phyloP scores from a whole-genome alignment of 23 tunicate species.

The Halocynthia roretzi region DNA sequence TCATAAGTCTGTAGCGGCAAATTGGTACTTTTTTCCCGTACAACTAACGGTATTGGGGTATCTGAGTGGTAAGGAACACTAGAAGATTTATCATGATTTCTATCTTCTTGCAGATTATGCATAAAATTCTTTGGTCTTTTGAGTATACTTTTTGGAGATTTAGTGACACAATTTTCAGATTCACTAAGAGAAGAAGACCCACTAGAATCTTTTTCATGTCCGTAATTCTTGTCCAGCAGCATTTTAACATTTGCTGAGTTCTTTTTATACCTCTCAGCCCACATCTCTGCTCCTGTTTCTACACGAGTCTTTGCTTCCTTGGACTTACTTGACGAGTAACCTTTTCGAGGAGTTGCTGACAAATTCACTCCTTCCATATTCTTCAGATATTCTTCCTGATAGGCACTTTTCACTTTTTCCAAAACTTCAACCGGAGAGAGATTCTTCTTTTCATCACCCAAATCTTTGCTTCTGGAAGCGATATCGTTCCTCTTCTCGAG shows the following conservation, averaged over 20 bases:
- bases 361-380: slow-evolving; percentile 30
- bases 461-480: no score
- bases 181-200: no score
- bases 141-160: slow-evolving; percentile 1
- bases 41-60: neutral
- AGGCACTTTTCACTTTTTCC: slow-evolving; percentile 15
- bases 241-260: neutral
- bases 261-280: slow-evolving; percentile 4
- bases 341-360: neutral
- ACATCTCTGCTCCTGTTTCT: neutral
- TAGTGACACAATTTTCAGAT: neutral
- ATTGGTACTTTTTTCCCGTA: slow-evolving; percentile 1
- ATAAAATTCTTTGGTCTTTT: neutral
- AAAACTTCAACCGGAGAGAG: slow-evolving; percentile 11
- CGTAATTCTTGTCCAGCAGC: neutral
- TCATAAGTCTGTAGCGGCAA: neutral
- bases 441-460: neutral
- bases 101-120: no score
- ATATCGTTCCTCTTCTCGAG: neutral
- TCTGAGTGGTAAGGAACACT: neutral
- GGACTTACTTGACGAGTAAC: neutral
- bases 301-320: neutral
- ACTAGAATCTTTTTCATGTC: neutral
- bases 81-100: neutral
- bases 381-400: slow-evolving; percentile 25